These are phyloP conservation scores for Lasioglossum morio DNA, from an alignment of 2,888 invertebrate species.

Conservation along the genomic window DNA sequence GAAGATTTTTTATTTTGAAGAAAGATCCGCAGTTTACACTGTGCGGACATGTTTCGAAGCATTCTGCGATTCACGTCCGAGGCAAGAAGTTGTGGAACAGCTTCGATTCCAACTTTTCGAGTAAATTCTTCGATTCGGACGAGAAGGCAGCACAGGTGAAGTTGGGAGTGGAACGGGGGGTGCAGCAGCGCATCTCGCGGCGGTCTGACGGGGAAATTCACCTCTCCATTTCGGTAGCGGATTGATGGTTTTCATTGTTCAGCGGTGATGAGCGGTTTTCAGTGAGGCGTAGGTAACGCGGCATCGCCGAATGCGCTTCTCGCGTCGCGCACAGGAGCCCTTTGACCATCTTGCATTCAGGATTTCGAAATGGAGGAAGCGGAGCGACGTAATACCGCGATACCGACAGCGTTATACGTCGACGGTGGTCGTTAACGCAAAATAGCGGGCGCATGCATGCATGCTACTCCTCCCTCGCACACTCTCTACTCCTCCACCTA, in stretches of 20 bases:
- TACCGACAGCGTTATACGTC: conserved; percentile 23
- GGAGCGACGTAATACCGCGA: conserved; percentile 59
- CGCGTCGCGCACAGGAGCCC: conserved; percentile 57
- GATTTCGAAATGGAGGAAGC: conserved; percentile 63
- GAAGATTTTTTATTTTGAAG: no score
- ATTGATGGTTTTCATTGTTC: conserved; percentile 80
- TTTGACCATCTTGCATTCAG: conserved; percentile 70
- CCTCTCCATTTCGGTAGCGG: conserved; percentile 68
- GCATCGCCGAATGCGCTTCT: conserved; percentile 52
- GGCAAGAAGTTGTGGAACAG: background rate
- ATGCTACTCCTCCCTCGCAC: background rate
- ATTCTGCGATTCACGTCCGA: background rate
- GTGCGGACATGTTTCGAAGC: background rate
- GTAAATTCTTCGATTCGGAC: background rate
- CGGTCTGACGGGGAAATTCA: conserved; percentile 4
- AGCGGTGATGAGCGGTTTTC: conserved; percentile 73
- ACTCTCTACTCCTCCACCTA: background rate
- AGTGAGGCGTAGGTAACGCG: conserved; percentile 52
- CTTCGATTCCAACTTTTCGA: background rate
- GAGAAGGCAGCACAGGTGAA: background rate
- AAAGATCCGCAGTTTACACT: background rate
- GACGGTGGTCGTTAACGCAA: conserved; percentile 47
- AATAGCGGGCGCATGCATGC: conserved; percentile 48
- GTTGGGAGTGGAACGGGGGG: background rate
- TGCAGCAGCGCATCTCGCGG: background rate